Percentiles rank a stretch among this genome's conserved stretches.
phyloP scores from a whole-genome alignment of 2,888 invertebrate species.

The Bruchidius siliquastri region DNA sequence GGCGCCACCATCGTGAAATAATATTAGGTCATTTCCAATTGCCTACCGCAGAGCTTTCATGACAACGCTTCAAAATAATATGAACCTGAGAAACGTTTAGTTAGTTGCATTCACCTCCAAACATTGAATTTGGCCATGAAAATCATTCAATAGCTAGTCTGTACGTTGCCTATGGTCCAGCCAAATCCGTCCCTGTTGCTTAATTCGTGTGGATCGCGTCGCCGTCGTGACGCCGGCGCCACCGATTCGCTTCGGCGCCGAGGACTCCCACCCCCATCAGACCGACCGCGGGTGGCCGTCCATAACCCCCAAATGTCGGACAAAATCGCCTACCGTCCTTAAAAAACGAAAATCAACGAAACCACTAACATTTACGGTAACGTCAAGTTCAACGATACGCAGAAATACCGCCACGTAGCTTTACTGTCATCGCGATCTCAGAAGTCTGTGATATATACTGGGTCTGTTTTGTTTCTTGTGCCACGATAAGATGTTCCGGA shows the following conservation, averaged over 20 bases:
- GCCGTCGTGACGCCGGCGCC: conserved; percentile 11
- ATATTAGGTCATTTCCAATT: no score
- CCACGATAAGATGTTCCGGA: conserved; percentile 31
- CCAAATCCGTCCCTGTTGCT: neutral
- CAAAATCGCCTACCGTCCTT: conserved; percentile 1
- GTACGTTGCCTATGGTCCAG: neutral
- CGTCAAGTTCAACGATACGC: neutral
- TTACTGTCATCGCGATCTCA: neutral
- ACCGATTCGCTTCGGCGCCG: neutral
- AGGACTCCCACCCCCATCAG: neutral
- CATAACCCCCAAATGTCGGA: conserved; percentile 13
- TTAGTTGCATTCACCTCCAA: no score
- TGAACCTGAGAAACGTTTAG: no score
- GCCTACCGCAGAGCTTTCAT: no score
- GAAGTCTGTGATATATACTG: neutral
- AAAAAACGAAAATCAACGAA: conserved; percentile 5
- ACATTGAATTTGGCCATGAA: no score
- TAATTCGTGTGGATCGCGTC: conserved; percentile 1
- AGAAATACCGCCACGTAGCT: neutral
- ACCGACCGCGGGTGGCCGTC: neutral
- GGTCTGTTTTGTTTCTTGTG: neutral
- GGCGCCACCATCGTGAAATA: no score
- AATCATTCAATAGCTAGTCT: no score
- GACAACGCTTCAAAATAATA: no score
- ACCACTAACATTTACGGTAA: neutral